Conservation (phyloP, 2,797 vertebrate genomes). For the Delichon dasypus region DNA sequence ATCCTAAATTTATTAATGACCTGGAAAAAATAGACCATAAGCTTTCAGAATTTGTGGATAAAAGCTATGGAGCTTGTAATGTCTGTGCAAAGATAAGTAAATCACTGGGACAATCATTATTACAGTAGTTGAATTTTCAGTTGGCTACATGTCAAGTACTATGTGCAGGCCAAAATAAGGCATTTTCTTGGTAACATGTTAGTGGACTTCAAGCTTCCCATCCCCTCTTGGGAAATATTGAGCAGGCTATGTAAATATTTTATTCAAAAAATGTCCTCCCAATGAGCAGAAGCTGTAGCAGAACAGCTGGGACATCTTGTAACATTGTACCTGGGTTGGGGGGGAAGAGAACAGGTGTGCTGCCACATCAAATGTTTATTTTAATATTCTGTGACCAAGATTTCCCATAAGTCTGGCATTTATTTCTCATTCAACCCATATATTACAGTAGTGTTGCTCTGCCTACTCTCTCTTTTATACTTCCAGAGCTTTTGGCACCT, state of each 20-base stretch:
- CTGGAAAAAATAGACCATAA: constrained; percentile 12
- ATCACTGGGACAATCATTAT: neutral
- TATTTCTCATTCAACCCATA: neutral
- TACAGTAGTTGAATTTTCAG: neutral
- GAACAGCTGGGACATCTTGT: neutral
- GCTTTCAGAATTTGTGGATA: constrained; percentile 31
- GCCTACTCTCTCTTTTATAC: neutral
- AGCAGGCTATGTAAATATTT: neutral
- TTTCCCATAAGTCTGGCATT: neutral
- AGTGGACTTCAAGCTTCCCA: neutral
- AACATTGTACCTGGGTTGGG: neutral
- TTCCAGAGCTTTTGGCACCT: neutral
- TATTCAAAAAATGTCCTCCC: neutral
- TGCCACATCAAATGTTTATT: neutral
- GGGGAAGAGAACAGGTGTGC: neutral
- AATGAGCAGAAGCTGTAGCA: neutral
- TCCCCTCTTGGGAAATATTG: neutral
- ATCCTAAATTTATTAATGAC: neutral
- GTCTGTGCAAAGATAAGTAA: neutral
- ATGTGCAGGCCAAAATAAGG: neutral
- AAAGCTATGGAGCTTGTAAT: constrained; percentile 23
- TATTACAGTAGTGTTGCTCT: neutral
- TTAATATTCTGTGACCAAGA: neutral
- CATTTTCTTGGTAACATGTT: neutral
- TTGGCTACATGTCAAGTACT: neutral